Conservation (phyloP, 2,888 invertebrate species). For the Plebejus anna region DNA sequence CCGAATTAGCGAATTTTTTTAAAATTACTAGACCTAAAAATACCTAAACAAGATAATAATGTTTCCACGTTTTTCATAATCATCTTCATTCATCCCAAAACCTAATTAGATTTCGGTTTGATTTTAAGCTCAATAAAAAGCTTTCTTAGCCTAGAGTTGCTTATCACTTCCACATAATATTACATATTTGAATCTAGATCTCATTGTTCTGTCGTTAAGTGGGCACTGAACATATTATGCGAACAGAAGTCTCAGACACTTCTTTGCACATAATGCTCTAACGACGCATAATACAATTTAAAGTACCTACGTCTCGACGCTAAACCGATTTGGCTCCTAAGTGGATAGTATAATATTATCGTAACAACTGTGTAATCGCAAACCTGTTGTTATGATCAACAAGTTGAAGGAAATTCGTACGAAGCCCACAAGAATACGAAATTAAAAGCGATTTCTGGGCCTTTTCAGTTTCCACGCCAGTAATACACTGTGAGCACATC, state of each 20-base stretch:
- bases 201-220: background rate
- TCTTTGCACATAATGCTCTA: slow-evolving; percentile 17
- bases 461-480: slow-evolving; percentile 29
- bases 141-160: background rate
- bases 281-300: slow-evolving; percentile 24
- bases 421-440: slow-evolving; percentile 36
- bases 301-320: slow-evolving; percentile 13
- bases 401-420: slow-evolving; percentile 44
- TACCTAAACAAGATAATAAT: no score
- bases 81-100: background rate
- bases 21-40: no score
- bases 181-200: background rate
- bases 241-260: slow-evolving; percentile 11
- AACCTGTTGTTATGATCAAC: slow-evolving; percentile 47
- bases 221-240: background rate
- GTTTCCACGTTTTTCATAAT: no score
- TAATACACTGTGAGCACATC: slow-evolving; percentile 36
- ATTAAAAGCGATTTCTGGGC: slow-evolving; percentile 36
- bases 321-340: slow-evolving; percentile 27
- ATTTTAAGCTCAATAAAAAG: background rate
- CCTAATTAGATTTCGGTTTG: background rate
- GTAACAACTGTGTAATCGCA: slow-evolving; percentile 37
- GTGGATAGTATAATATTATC: slow-evolving; percentile 32
- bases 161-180: background rate
- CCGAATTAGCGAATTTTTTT: background rate